These are phyloP conservation scores for Drosophila affinis DNA, from an alignment of 2,888 invertebrate genomes.

Conservation along the genomic window DNA sequence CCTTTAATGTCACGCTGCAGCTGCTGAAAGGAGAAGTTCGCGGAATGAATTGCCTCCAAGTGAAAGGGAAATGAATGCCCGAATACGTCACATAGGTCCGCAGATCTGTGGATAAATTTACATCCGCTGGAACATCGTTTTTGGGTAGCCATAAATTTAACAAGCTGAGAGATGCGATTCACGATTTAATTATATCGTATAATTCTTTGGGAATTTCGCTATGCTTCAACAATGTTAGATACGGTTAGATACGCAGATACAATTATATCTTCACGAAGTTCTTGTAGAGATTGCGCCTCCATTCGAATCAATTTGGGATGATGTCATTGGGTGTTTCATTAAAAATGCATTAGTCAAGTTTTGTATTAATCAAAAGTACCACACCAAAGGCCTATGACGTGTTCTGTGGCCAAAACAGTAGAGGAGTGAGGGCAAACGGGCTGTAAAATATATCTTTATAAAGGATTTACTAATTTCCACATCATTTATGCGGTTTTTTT, in stretches of 20 bases:
- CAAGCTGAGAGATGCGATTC: conserved; percentile 1
- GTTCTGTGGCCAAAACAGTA: conserved; percentile 4
- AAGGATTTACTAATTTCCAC: not conserved
- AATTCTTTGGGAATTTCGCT: conserved; percentile 8
- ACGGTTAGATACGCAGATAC: not conserved
- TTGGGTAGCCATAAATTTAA: conserved; percentile 23
- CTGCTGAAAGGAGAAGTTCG: conserved; percentile 23
- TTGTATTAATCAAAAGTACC: conserved; percentile 53
- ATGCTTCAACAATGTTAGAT: conserved; percentile 10
- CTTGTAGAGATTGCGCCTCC: not conserved
- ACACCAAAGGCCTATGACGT: conserved; percentile 57
- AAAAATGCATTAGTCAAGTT: conserved; percentile 72
- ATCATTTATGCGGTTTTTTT: not conserved
- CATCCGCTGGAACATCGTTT: conserved; percentile 23
- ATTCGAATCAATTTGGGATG: conserved; percentile 40
- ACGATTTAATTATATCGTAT: conserved; percentile 14
- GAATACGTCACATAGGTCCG: conserved; percentile 12
- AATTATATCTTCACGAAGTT: conserved; percentile 13
- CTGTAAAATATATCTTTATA: not conserved
- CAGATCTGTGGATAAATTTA: conserved; percentile 27
- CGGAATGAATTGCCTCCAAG: conserved; percentile 14
- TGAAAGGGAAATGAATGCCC: conserved; percentile 26
- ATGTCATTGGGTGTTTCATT: conserved; percentile 62
- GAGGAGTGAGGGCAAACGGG: not conserved
- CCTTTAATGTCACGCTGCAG: conserved; percentile 52